These are phyloP conservation scores for Atethmia centrago DNA, from an alignment of 2,888 invertebrate species.

Conservation along the genomic window DNA sequence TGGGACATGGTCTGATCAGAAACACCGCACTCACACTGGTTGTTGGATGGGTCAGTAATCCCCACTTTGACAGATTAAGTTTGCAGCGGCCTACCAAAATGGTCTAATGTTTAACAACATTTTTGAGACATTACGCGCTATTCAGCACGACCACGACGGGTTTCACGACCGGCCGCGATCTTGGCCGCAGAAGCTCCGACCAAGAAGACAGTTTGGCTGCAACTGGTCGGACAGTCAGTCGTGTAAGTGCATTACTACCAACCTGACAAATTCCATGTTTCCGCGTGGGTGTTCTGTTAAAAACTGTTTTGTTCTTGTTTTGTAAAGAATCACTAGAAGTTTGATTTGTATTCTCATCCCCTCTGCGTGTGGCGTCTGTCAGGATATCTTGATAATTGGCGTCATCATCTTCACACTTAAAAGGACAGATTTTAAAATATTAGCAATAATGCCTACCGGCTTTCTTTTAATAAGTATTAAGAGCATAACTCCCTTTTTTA, in stretches of 20 bases:
- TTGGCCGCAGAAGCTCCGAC: not conserved
- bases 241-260: not conserved
- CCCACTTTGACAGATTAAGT: too few species aligned
- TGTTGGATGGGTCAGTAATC: too few species aligned
- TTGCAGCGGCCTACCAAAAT: not conserved
- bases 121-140: not conserved
- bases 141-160: too few species aligned
- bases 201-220: not conserved
- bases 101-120: not conserved
- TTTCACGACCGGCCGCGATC: not conserved
- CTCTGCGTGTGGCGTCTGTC: slow-evolving; percentile 18
- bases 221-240: not conserved
- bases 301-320: slow-evolving; percentile 5
- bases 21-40: too few species aligned
- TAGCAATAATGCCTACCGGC: too few species aligned
- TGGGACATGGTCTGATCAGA: too few species aligned
- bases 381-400: not conserved
- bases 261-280: slow-evolving; percentile 53
- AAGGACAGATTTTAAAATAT: not conserved
- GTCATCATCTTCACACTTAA: slow-evolving; percentile 15
- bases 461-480: not conserved
- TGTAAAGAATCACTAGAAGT: not conserved
- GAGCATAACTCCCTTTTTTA: not conserved
- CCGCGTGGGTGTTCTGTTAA: not conserved
- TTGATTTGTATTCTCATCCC: slow-evolving; percentile 2